Evolutionary conservation across 2,113 vertebrate genomes (phyloP).

Genomic region (Pelecanoides urinatrix): DNA sequence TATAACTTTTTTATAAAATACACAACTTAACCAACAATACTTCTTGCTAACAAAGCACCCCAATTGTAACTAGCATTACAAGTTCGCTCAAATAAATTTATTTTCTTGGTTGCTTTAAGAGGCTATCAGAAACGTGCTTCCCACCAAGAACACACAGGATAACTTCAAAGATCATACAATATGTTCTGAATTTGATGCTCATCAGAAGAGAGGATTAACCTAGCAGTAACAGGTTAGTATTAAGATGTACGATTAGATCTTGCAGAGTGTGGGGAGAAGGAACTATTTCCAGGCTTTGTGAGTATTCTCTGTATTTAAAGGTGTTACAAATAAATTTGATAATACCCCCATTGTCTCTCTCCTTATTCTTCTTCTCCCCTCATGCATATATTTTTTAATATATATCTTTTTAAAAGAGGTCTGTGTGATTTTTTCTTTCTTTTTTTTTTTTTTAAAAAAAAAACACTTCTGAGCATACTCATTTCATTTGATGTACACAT

Average conservation of each 20-base stretch:
- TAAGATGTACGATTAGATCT: background rate
- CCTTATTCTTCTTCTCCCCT: background rate
- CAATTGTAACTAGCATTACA: background rate
- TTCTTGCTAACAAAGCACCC: background rate
- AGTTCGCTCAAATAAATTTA: background rate
- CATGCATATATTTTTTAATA: fast-evolving
- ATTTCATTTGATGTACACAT: background rate
- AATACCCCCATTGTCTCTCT: background rate
- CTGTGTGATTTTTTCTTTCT: background rate
- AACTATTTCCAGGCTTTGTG: background rate
- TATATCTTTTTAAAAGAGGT: background rate
- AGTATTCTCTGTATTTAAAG: background rate
- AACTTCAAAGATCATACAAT: background rate
- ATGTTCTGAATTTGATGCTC: background rate
- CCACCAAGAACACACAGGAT: background rate
- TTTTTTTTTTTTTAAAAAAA: too few relatives aligned
- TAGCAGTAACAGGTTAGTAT: background rate
- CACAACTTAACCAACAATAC: background rate
- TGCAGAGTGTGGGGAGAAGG: background rate
- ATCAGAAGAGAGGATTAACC: background rate
- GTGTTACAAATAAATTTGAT: background rate
- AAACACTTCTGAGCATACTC: background rate
- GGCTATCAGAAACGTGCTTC: background rate
- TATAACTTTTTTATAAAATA: background rate
- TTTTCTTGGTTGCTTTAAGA: background rate